These are phyloP conservation scores for Mobula birostris DNA, from an alignment of 2,113 vertebrate species.

Conservation along the genomic window DNA sequence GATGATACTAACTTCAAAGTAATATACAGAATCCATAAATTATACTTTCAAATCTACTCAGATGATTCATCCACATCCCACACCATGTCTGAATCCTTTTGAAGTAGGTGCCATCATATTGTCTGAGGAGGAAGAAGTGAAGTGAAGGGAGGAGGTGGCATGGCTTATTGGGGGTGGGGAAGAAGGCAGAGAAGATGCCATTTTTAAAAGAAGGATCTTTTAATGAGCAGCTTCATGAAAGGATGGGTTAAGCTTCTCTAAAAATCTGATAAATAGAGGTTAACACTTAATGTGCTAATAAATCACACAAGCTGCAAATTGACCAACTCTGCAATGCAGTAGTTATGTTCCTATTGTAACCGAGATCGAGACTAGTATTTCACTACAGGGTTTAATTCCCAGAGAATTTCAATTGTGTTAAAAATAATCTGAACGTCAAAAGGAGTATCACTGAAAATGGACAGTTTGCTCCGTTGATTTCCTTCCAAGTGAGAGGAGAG, in stretches of 20 bases:
- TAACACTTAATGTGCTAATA: background rate
- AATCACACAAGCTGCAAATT: background rate
- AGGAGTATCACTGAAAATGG: background rate
- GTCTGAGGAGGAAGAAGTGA: constrained; percentile 21
- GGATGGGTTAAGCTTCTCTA: background rate
- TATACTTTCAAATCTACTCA: constrained; percentile 29
- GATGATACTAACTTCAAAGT: constrained; percentile 7
- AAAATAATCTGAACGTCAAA: background rate
- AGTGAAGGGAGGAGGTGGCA: constrained; percentile 21
- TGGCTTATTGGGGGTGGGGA: background rate
- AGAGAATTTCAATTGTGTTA: background rate
- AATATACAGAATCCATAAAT: constrained; percentile 18
- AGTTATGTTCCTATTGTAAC: background rate
- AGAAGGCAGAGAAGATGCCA: constrained; percentile 2
- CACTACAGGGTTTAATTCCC: background rate
- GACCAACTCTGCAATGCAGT: background rate
- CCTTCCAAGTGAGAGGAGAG: background rate
- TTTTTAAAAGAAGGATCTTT: constrained; percentile 13
- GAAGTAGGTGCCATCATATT: constrained; percentile 31
- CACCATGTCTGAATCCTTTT: constrained; percentile 27
- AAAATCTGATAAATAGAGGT: background rate
- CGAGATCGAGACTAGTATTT: background rate
- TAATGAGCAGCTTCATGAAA: background rate
- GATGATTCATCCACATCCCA: constrained; percentile 31
- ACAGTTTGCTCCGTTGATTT: background rate